Evolutionary conservation across 2,888 invertebrate species (phyloP).

Genomic region (Lasioglossum leucozonium): DNA sequence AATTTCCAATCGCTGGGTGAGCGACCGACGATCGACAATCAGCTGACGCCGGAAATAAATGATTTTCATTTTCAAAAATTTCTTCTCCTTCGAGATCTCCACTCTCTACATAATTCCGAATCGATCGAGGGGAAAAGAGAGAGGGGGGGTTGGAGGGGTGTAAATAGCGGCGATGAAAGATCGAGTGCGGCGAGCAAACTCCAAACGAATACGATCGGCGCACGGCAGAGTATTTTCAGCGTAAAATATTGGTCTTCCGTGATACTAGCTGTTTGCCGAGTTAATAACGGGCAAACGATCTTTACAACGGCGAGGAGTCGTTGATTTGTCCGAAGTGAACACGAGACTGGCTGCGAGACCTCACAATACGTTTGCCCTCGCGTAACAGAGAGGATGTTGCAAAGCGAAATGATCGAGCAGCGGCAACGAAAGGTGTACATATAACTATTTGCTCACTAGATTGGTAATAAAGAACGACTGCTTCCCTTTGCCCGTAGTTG

Average conservation of each 20-base stretch:
- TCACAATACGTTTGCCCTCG: background rate
- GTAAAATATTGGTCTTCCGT: slow-evolving; percentile 53
- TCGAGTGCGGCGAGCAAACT: slow-evolving; percentile 41
- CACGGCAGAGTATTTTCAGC: slow-evolving; percentile 30
- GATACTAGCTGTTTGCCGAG: slow-evolving; percentile 51
- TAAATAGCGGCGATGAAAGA: slow-evolving; percentile 45
- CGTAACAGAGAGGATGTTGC: background rate
- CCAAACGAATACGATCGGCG: slow-evolving; percentile 47
- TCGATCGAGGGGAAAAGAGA: too few species aligned
- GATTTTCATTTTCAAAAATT: background rate
- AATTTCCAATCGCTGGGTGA: background rate
- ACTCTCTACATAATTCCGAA: background rate
- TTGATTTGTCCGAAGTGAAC: slow-evolving; percentile 60
- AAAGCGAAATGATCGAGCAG: background rate
- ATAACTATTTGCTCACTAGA: background rate
- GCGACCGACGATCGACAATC: background rate
- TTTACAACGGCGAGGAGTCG: slow-evolving; percentile 36
- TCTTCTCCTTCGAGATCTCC: background rate
- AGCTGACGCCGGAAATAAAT: background rate
- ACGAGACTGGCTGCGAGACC: slow-evolving; percentile 31
- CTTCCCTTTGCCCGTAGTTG: background rate
- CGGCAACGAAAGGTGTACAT: too few species aligned
- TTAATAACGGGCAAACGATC: slow-evolving; percentile 53
- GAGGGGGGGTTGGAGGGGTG: background rate
- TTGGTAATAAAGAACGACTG: background rate